A percentile compares a stretch with the other conserved stretches of the same genome.
phyloP scores from a whole-genome alignment of 2,113 vertebrate species.

The Azemiops feae region DNA sequence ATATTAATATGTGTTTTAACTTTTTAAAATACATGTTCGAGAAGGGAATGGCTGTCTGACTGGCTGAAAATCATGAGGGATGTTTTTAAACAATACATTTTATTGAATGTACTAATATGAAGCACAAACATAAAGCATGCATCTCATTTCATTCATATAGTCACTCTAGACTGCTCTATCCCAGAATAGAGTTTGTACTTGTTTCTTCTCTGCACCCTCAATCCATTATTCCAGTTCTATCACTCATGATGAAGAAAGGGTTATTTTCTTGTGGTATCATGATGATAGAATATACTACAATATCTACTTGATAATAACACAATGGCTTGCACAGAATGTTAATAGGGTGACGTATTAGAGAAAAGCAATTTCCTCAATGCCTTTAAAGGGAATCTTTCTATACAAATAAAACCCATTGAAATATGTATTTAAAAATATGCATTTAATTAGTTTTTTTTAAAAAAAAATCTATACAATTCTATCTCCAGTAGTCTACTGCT shows the following conservation, averaged over 20 bases:
- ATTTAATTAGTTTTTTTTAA: neutral
- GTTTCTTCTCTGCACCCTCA: neutral
- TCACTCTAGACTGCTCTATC: neutral
- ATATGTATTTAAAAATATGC: neutral
- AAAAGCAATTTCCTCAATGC: neutral
- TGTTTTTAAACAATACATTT: neutral
- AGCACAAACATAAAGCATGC: neutral
- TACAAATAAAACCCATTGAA: neutral
- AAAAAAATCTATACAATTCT: no score
- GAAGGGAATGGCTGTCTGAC: neutral
- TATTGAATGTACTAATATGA: neutral
- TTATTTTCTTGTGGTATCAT: neutral
- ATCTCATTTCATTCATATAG: neutral
- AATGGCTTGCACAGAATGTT: neutral
- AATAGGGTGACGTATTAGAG: neutral
- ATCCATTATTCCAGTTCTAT: neutral
- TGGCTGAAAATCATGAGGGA: neutral
- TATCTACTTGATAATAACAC: neutral
- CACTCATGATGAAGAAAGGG: neutral
- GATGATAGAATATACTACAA: neutral
- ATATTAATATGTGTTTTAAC: neutral
- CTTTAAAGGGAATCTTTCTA: neutral
- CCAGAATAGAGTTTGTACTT: neutral
- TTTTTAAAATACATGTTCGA: neutral
- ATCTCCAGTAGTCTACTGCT: no score